Evolutionary conservation across 2,888 invertebrate species (phyloP).

Genomic region (Amiota minor): DNA sequence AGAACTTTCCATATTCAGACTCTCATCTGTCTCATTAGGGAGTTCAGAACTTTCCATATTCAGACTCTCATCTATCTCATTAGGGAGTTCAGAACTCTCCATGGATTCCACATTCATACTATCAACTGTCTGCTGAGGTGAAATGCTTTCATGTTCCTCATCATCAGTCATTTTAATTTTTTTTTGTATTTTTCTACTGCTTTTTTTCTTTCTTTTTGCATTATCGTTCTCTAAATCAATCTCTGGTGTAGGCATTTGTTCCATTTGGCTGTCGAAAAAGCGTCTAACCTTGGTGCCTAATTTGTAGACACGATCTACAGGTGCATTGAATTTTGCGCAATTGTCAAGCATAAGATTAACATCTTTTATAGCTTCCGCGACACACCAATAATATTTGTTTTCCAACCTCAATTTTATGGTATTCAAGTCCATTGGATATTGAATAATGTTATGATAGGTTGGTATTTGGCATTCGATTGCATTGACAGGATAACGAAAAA

Average conservation of each 20-base stretch:
- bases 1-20: too few species aligned
- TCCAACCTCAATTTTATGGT: background rate
- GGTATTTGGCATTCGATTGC: background rate
- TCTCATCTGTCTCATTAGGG: too few species aligned
- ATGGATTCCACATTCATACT: too few species aligned
- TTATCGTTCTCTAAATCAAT: too few species aligned
- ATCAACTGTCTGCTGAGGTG: too few species aligned
- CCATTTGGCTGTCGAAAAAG: background rate
- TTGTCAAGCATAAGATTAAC: background rate
- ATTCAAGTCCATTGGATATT: background rate
- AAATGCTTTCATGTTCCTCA: too few species aligned
- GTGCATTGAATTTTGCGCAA: background rate
- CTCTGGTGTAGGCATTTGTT: background rate
- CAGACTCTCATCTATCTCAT: too few species aligned
- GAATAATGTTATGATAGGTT: background rate
- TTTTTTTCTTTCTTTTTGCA: too few species aligned
- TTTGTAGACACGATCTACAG: background rate
- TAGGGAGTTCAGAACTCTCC: too few species aligned
- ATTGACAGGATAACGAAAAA: background rate
- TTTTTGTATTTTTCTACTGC: too few species aligned
- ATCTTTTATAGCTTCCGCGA: background rate
- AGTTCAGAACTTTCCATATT: too few species aligned
- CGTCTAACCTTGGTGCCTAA: background rate
- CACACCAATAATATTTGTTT: constrained; percentile 9
- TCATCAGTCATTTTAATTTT: too few species aligned